A percentile compares a stretch with the other conserved stretches of the same genome.
Evolutionary conservation across 2,888 invertebrate genomes (phyloP).

Genomic region (Pimpla rufipes): DNA sequence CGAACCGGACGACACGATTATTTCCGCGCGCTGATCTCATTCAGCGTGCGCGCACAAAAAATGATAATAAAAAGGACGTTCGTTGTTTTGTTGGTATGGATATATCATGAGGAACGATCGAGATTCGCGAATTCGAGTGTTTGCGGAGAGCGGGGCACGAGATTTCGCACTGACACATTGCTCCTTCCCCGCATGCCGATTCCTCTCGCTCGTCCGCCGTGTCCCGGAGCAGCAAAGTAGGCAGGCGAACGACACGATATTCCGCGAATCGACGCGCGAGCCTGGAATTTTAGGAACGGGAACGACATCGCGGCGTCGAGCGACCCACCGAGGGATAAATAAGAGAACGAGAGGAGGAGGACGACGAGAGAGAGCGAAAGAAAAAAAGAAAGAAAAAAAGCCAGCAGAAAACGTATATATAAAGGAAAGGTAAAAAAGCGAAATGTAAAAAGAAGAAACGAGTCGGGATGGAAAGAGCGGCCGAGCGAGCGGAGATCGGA

Average conservation of each 20-base stretch:
- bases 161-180: constrained; percentile 61
- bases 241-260: constrained; percentile 60
- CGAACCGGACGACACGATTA: constrained; percentile 12
- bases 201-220: constrained; percentile 36
- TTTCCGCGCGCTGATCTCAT: constrained; percentile 20
- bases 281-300: constrained; percentile 69
- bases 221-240: constrained; percentile 2
- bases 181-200: constrained; percentile 60
- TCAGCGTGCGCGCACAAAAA: background rate
- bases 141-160: constrained; percentile 36
- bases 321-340: constrained; percentile 48
- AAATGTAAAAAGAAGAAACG: constrained; percentile 54
- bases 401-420: background rate
- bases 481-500: constrained; percentile 46
- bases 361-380: constrained; percentile 52
- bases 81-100: background rate
- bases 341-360: constrained; percentile 56
- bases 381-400: constrained; percentile 34
- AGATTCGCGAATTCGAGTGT: constrained; percentile 35
- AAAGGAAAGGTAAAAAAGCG: constrained; percentile 59
- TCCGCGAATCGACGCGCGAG: constrained; percentile 69
- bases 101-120: constrained; percentile 27
- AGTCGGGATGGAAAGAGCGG: constrained; percentile 72
- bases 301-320: constrained; percentile 55
- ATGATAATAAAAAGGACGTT: constrained; percentile 6